phyloP scores from a whole-genome alignment of 2,797 vertebrate genomes.

The Pipistrellus pygmaeus region DNA sequence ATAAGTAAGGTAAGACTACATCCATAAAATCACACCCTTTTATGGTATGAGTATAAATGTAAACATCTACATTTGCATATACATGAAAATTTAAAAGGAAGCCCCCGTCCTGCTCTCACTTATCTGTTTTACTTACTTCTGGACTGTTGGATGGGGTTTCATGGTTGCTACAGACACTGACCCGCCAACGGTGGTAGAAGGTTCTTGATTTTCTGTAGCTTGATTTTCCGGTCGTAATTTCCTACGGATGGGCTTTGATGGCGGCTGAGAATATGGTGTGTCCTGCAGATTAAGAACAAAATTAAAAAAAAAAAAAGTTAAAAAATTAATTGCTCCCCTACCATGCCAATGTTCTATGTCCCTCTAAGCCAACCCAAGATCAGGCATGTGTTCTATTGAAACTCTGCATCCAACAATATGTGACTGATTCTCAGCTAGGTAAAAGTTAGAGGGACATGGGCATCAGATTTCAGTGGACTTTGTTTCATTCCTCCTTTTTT shows the following conservation, averaged over 20 bases:
- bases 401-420: background rate
- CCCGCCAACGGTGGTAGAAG: constrained; percentile 83
- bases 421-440: background rate
- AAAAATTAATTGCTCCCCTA: background rate
- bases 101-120: background rate
- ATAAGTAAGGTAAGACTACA: background rate
- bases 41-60: background rate
- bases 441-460: background rate
- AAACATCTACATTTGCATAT: background rate
- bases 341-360: background rate
- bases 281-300: constrained; percentile 88
- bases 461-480: background rate
- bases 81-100: background rate
- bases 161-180: constrained; percentile 83
- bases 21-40: background rate
- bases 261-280: constrained; percentile 88
- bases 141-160: constrained; percentile 89
- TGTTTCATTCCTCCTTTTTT: background rate
- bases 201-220: constrained; percentile 88
- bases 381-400: background rate
- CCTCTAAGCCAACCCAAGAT: background rate
- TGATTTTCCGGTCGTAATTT: constrained; percentile 93
- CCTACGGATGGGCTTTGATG: constrained; percentile 94
- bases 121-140: constrained; percentile 90
- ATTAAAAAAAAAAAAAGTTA: background rate